Base-by-base conservation (phyloP, 2,113 vertebrate genomes). In the Daubentonia madagascariensis region DNA sequence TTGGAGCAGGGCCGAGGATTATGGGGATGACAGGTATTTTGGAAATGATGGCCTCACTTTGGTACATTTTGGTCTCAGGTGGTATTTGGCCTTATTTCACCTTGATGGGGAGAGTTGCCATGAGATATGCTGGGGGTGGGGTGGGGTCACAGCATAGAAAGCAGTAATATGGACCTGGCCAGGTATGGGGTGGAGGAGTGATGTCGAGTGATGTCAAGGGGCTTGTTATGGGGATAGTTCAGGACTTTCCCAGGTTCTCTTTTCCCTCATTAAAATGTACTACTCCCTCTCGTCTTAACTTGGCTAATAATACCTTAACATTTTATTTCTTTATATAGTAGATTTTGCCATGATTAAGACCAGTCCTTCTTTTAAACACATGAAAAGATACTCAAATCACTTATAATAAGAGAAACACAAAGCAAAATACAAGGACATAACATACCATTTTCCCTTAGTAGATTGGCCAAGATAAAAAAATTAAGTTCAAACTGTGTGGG, bases 281-380 rank as follows among this genome's bases (percentile, higher is more conserved):
- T 54, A 16, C 12, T 75, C 5, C 17, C 14, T 32, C 37, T 81
- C 28, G 10, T 88, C 63, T 91, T 88, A 59, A 91, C 4, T 83
- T 59, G 57, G 50, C 35, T 67, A 16, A 43, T 68, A 88, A 48
- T 50, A 67, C 28, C 76, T 43, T 61, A 16, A 52, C 12, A 28
- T 81, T 63, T 3, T 89, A 59, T 25, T 5, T 35, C 63, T 78
- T 89, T 37, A 12, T 13, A 75, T 23, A 63, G 40, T 43, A 68
- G 22, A 50, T 17, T 72, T 68, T 35, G 8, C 45, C 85, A 5
- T 50, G 30, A 65, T 72, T 96, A 79, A 96, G 10, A 78, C 6
- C 11, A 92, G 28, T 35, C 67, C n/a, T 94, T 76, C 89, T 73
- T 37, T 76, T 94, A 86, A 86, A 96, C 20, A 81, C 43, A 22